Percentiles rank a stretch among this genome's conserved stretches.
phyloP scores from a whole-genome alignment of 2,113 vertebrate species.

The Macrotus californicus region DNA sequence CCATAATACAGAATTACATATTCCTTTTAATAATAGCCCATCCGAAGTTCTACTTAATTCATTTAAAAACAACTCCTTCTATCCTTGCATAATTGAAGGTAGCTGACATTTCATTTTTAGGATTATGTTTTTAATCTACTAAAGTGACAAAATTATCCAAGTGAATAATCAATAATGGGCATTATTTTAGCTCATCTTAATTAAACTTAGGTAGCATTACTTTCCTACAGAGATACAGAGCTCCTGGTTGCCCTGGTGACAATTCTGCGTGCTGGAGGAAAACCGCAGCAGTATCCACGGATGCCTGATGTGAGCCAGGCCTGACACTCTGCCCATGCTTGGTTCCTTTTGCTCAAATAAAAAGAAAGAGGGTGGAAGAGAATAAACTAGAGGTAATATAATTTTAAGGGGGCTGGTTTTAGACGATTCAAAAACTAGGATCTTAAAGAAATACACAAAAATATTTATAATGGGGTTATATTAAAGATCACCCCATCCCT shows the following conservation, averaged over 20 bases:
- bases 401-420: neutral
- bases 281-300: neutral
- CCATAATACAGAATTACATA: neutral
- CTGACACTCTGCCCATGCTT: neutral
- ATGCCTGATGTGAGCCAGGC: neutral
- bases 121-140: neutral
- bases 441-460: conserved; percentile 25
- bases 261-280: neutral
- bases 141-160: neutral
- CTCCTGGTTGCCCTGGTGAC: neutral
- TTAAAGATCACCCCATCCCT: neutral
- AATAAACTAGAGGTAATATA: neutral
- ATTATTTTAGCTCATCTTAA: neutral
- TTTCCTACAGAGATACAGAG: neutral
- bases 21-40: neutral
- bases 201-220: neutral
- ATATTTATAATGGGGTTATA: neutral
- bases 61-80: neutral
- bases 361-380: neutral
- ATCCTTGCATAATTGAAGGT: neutral
- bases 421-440: neutral
- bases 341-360: neutral
- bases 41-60: neutral
- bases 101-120: conserved; percentile 36
- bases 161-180: neutral